Evolutionary conservation across 92 coral and sea anemone genomes (phyloP).

Genomic region (Anthopleura xanthogrammica): DNA sequence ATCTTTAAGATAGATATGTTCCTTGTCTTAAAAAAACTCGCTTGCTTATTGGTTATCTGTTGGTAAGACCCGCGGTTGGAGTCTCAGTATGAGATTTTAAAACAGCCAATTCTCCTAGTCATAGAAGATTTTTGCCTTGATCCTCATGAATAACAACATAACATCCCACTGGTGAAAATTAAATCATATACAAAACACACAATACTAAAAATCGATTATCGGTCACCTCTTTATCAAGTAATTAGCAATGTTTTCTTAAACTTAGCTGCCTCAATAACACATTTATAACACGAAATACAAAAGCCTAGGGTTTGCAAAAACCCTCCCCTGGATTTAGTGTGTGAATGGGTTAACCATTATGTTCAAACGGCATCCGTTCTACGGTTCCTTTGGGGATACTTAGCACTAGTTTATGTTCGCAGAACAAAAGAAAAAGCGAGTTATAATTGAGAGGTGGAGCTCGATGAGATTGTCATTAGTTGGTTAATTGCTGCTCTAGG

Average conservation of each 20-base stretch:
- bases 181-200: slow-evolving; percentile 3
- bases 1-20: not conserved
- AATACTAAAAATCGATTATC: slow-evolving; percentile 21
- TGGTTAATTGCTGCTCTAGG: slow-evolving; percentile 12
- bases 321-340: not conserved
- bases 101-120: no score
- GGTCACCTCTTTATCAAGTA: slow-evolving; percentile 32
- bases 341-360: not conserved
- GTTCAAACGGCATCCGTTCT: not conserved
- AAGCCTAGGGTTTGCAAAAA: not conserved
- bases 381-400: not conserved
- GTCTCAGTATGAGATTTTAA: no score
- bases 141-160: no score
- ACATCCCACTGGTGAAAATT: no score
- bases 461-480: not conserved
- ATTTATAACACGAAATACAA: not conserved
- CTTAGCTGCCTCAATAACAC: not conserved
- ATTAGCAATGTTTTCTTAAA: slow-evolving; percentile 27
- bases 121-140: no score
- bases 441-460: slow-evolving; percentile 22
- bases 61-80: no score
- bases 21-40: not conserved
- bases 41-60: not conserved
- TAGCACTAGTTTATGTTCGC: not conserved
- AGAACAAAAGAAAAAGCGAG: not conserved